Evolutionary conservation across 2,888 invertebrate species (phyloP).

Genomic region (Zonitis immaculata): DNA sequence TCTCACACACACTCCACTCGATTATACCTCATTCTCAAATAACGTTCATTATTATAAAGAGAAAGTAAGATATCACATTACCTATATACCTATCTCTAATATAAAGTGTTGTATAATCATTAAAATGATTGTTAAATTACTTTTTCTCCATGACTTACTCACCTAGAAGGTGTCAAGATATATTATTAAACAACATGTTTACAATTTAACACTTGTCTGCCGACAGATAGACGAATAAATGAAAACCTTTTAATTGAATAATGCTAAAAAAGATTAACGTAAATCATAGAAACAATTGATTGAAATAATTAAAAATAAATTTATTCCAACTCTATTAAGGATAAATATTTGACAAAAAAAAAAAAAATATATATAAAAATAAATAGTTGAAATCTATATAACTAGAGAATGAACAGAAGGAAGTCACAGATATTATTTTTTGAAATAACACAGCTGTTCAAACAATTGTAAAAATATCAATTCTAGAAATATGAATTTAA

Average conservation of each 20-base stretch:
- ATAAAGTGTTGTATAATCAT: constrained; percentile 7
- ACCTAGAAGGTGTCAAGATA: constrained; percentile 8
- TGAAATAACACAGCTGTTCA: background rate
- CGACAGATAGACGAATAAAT: background rate
- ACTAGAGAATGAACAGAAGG: background rate
- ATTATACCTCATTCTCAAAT: no score
- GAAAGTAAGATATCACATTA: constrained; percentile 18
- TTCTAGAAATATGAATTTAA: background rate
- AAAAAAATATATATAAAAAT: background rate
- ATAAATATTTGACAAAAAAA: background rate
- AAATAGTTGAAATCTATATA: background rate
- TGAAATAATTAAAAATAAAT: no score
- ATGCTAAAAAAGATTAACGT: background rate
- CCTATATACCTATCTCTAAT: background rate
- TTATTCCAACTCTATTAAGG: no score
- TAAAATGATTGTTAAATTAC: constrained; percentile 17
- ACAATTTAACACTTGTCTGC: background rate
- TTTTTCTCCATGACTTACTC: constrained; percentile 11
- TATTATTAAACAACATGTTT: background rate
- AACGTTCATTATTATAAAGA: no score
- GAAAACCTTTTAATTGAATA: background rate
- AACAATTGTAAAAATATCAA: background rate
- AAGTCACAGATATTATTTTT: background rate
- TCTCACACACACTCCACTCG: no score
- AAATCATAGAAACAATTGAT: no score